Evolutionary conservation across 2,797 vertebrate genomes (phyloP), one percentile per base, ranked within the genome.

Genomic region (Limnodromus scolopaceus): DNA sequence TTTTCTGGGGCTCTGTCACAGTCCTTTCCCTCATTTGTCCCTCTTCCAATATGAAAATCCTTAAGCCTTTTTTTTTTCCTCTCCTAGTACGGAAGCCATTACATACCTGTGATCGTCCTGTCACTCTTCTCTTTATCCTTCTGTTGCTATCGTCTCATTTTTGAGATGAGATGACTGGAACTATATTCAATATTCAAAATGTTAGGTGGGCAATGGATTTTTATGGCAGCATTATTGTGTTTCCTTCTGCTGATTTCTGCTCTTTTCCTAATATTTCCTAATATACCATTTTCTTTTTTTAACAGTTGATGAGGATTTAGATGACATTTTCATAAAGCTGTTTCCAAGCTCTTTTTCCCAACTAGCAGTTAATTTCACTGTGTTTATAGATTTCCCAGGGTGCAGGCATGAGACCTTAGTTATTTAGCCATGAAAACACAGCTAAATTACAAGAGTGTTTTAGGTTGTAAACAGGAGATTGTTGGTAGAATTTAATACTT

Each of bases 371-470:
- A 66, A 87, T 94, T 93, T 95, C 55, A 32, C 60, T 60, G 34
- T 88, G 60, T 89, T 91, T 84, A 87, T 51, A 92, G 53, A 92
- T 88, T 89, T 95, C 72, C 68, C 82, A 78, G 36, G 45, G 55
- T 91, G 66, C 28, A 64, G 23, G 11, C 54, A 66, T 30, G 45
- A 89, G 28, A 74, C 9, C 3, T 77, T 58, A 70, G 68, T 70
- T 75, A 92, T 87, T 89, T 95, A 76, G 55, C 79, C 55, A 70
- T 71, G 75, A 91, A 92, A 91, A 91, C 46, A 85, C 28, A 66
- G 23, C 32, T 75, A 49, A 91, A 97, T 81, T 89, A 66, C 71
- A 83, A 58, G 68, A 53, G 16, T 38, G 23, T 5, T 30, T 71
- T 70, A 68, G 51, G 43, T 39, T 83, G 53, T 64, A 93, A 91